Evolutionary conservation across 2,888 invertebrate species (phyloP).

Genomic region (Siphlonurus alternatus): DNA sequence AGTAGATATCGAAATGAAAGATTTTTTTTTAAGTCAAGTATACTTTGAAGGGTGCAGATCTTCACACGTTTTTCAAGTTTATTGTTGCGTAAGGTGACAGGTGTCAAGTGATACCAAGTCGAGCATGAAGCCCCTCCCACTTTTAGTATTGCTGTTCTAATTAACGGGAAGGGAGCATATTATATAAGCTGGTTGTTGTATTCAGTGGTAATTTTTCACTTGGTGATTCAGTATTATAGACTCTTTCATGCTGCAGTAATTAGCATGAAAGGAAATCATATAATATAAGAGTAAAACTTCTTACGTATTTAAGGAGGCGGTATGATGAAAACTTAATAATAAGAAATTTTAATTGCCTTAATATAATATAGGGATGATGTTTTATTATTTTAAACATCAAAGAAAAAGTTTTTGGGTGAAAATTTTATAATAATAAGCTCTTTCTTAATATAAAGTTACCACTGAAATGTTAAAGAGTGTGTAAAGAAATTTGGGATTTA

Average conservation of each 20-base stretch:
- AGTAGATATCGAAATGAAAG: too few species aligned
- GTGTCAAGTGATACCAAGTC: too few species aligned
- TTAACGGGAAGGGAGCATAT: not conserved
- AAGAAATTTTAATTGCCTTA: not conserved
- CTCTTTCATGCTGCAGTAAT: not conserved
- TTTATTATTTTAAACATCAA: not conserved
- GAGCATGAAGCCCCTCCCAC: too few species aligned
- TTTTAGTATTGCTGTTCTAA: too few species aligned
- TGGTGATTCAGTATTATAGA: not conserved
- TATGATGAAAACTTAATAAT: not conserved
- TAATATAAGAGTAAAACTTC: not conserved
- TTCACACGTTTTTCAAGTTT: too few species aligned
- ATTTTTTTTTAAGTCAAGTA: too few species aligned
- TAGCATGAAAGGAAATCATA: not conserved
- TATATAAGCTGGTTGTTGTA: too few species aligned
- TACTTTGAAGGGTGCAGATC: too few species aligned
- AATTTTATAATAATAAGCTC: not conserved
- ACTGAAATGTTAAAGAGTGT: not conserved
- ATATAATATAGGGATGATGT: not conserved
- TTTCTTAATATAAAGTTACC: not conserved
- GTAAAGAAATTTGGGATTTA: not conserved
- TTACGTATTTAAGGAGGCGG: not conserved
- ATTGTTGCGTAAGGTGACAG: too few species aligned
- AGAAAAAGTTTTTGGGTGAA: not conserved
- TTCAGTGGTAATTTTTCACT: not conserved